Evolutionary conservation across 2,888 invertebrate genomes (phyloP).

Genomic region (Hetaerina titia): DNA sequence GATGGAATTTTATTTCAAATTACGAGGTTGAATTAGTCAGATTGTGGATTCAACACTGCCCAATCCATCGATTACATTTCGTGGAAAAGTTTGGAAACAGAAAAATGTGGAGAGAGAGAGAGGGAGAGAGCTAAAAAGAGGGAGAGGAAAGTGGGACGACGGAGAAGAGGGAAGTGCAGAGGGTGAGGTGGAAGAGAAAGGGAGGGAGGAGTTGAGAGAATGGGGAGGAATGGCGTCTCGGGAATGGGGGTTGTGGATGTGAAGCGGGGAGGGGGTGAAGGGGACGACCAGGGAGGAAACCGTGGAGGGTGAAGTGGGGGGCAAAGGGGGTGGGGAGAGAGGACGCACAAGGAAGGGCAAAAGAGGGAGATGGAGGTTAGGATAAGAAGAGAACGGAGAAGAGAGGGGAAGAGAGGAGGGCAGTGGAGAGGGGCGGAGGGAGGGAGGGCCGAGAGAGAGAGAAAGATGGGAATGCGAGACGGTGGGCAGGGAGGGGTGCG

Average conservation of each 20-base stretch:
- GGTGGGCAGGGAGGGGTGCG: not conserved
- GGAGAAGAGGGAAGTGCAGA: constrained; percentile 46
- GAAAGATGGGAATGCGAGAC: not conserved
- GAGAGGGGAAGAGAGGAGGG: not conserved
- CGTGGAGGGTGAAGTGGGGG: too few relatives aligned
- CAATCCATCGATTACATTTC: too few relatives aligned
- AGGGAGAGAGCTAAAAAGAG: constrained; percentile 52
- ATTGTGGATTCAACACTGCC: too few relatives aligned
- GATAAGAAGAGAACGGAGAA: not conserved
- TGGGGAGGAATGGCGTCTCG: constrained; percentile 71
- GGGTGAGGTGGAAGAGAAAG: constrained; percentile 53
- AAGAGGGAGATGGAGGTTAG: not conserved
- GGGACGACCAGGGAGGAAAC: not conserved
- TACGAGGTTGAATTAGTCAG: too few relatives aligned
- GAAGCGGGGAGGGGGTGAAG: not conserved
- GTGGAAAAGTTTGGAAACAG: not conserved
- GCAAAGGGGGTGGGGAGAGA: not conserved
- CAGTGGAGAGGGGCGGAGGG: too few relatives aligned
- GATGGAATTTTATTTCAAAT: too few relatives aligned
- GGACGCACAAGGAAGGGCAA: not conserved
- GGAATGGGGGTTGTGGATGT: constrained; percentile 71
- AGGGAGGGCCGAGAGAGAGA: not conserved
- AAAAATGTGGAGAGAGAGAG: not conserved
- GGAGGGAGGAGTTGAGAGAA: constrained; percentile 68
- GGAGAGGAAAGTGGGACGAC: constrained; percentile 53